Percentiles rank a stretch among this genome's conserved stretches.
Conservation (phyloP, 2,113 vertebrate genomes). For the Gallinago jamesoni region DNA sequence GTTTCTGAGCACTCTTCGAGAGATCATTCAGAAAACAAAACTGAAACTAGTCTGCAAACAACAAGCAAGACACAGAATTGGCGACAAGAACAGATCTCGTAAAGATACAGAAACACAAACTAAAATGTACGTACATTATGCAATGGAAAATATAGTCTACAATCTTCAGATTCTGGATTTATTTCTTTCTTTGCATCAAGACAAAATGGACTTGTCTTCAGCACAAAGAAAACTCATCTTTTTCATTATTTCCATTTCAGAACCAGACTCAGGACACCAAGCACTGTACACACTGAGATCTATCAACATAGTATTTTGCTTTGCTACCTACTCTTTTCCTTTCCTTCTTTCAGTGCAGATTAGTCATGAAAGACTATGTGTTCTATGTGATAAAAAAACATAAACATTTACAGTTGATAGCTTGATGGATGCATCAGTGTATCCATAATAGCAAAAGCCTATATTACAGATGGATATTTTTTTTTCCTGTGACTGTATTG, state of each 20-base stretch:
- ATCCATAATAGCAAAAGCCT: neutral
- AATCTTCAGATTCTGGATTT: accelerated
- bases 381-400: neutral
- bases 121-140: neutral
- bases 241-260: neutral
- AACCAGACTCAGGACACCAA: neutral
- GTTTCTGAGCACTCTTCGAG: neutral
- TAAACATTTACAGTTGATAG: neutral
- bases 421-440: neutral
- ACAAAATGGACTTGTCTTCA: neutral
- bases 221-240: neutral
- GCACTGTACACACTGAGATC: neutral
- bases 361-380: neutral
- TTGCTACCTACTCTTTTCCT: neutral
- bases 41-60: neutral
- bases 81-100: neutral
- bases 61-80: neutral
- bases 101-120: neutral
- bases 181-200: neutral
- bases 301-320: neutral
- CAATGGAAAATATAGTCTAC: neutral
- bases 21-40: neutral
- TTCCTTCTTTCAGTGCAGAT: neutral
- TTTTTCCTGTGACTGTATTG: neutral
- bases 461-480: neutral